These are phyloP conservation scores for Suncus etruscus DNA, from an alignment of 2,113 vertebrate genomes.

Conservation along the genomic window DNA sequence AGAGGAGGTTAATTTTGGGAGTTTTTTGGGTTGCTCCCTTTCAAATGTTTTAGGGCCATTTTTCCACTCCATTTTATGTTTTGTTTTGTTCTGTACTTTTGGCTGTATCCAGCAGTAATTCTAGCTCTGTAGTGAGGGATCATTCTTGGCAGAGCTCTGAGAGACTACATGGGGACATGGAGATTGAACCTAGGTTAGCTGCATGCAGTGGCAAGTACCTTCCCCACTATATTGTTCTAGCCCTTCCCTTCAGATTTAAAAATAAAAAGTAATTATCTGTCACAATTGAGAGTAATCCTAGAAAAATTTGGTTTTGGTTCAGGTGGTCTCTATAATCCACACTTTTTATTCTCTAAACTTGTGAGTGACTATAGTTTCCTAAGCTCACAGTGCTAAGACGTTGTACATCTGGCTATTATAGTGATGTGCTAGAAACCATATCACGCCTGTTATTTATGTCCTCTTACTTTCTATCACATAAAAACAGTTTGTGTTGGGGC, in stretches of 20 bases:
- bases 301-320: not conserved
- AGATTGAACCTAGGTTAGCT: too few relatives aligned
- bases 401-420: not conserved
- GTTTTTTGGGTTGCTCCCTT: not conserved
- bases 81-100: too few relatives aligned
- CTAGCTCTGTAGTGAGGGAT: too few relatives aligned
- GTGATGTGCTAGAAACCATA: not conserved
- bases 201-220: too few relatives aligned
- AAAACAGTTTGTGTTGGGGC: not conserved
- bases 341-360: not conserved
- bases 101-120: too few relatives aligned
- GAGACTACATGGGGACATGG: too few relatives aligned
- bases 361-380: not conserved
- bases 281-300: not conserved
- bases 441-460: not conserved
- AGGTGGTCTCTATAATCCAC: not conserved
- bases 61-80: not conserved
- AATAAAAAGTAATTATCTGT: not conserved
- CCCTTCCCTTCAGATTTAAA: not conserved
- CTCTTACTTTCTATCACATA: not conserved
- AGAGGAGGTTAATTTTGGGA: not conserved
- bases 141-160: too few relatives aligned
- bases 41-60: slow-evolving; percentile 5
- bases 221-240: too few relatives aligned
- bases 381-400: not conserved